These are phyloP conservation scores for Oxyura jamaicensis DNA, from an alignment of 2,113 vertebrate genomes.

Conservation along the genomic window DNA sequence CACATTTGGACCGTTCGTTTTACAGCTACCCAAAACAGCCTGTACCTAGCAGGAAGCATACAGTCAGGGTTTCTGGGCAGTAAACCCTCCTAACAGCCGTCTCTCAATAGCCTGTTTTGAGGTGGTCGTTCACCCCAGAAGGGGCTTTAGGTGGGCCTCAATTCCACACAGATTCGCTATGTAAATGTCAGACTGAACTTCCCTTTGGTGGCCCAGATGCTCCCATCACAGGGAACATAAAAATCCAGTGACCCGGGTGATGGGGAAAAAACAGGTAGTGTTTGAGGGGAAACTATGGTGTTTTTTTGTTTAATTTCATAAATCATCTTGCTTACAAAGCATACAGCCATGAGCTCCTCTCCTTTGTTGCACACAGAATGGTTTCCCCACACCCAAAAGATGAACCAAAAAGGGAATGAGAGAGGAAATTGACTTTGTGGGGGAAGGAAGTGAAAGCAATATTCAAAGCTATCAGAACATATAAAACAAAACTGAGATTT, in stretches of 20 bases:
- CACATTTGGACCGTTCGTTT: neutral
- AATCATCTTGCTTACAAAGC: neutral
- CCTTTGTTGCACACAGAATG: neutral
- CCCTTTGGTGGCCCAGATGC: neutral
- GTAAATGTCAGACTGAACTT: neutral
- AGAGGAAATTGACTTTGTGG: neutral
- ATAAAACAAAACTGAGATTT: neutral
- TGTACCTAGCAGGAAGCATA: neutral
- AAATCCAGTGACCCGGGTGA: neutral
- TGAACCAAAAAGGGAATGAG: neutral
- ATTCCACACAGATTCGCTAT: accelerated
- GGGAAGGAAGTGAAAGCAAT: neutral
- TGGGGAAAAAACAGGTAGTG: neutral
- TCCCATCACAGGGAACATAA: neutral
- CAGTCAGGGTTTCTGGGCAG: neutral
- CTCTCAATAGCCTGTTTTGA: neutral
- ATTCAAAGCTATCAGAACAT: neutral
- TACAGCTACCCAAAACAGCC: neutral
- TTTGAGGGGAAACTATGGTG: neutral
- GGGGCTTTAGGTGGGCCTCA: neutral
- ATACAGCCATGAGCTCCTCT: neutral
- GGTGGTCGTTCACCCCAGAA: neutral
- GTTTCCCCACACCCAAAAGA: neutral
- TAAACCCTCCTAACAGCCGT: neutral
- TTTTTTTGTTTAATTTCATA: neutral